Base-by-base conservation (phyloP, 2,888 invertebrate genomes). In the Spodoptera picta region DNA sequence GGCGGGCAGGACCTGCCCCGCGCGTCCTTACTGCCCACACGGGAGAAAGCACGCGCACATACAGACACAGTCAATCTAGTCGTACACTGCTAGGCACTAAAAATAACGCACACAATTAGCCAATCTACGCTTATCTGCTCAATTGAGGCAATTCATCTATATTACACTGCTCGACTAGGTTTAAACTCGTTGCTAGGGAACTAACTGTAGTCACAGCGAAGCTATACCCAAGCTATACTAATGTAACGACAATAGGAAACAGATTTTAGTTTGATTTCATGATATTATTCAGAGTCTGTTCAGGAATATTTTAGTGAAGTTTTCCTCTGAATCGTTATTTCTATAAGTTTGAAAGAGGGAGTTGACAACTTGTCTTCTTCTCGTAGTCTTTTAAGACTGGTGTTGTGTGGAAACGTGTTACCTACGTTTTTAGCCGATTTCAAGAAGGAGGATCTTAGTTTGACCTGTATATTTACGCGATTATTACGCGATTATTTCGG, bases 71-170 rank as follows among this genome's bases (percentile, higher is more conserved):
- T 63, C 72, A 73, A 65, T 63, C 72, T 79, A 76, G 78, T 72
- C 69, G 62, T 53, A 80, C 82, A 74, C 70, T 74, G 45, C 57
- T 81, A 76, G 82, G 84, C 86, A 88, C 89, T 88, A 92, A 88
- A 90, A 91, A 90, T 91, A 90, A 87, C 84, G 82, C 74, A 64
- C 81, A 77, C 87, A 90, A 90, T 91, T 90, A 89, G 83, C 81
- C 87, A 88, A 88, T 87, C 81, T 84, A 84, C 73, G 66, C 61
- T 57, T 74, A 82, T 82, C 80, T 80, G 78, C 73, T 78, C 87
- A 90, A 90, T 90, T 91, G 87, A 84, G 82, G 74, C 86, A 85
- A 89, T 88, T 87, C 69, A 73, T 73, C 73, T 73, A 73, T 71
- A 75, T 75, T 75, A 73, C 65, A 70, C 60, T 72, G 57, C 27